Conservation (phyloP, 2,113 vertebrate species). For the Psilopogon haemacephalus region DNA sequence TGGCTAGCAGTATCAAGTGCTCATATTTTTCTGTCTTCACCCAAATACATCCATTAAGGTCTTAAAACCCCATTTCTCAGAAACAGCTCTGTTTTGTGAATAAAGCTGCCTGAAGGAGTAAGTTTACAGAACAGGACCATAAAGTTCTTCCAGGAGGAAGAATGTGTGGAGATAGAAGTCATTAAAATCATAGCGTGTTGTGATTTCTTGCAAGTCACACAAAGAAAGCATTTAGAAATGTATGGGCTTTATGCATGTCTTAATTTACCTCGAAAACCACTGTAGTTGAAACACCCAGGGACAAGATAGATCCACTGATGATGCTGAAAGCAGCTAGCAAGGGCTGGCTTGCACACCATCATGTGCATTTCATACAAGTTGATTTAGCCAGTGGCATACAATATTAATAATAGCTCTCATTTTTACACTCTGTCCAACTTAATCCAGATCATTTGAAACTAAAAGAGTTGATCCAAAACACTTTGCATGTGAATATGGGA, state of each 20-base stretch:
- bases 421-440: slow-evolving; percentile 4
- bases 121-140: background rate
- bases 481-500: background rate
- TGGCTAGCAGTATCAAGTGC: background rate
- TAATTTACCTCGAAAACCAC: background rate
- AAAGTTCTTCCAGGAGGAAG: background rate
- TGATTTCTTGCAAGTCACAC: background rate
- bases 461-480: background rate
- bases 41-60: background rate
- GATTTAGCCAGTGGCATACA: background rate
- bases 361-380: background rate
- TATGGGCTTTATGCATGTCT: background rate
- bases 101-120: background rate
- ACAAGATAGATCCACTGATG: background rate
- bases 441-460: background rate
- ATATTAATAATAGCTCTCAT: background rate
- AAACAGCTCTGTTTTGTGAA: background rate
- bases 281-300: background rate
- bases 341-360: background rate
- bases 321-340: background rate
- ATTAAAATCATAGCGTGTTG: slow-evolving; percentile 47
- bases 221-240: slow-evolving; percentile 17
- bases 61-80: background rate
- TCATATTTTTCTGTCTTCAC: background rate
- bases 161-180: slow-evolving; percentile 18